Conservation (phyloP, 2,797 vertebrate species). For the Enoplosus armatus region DNA sequence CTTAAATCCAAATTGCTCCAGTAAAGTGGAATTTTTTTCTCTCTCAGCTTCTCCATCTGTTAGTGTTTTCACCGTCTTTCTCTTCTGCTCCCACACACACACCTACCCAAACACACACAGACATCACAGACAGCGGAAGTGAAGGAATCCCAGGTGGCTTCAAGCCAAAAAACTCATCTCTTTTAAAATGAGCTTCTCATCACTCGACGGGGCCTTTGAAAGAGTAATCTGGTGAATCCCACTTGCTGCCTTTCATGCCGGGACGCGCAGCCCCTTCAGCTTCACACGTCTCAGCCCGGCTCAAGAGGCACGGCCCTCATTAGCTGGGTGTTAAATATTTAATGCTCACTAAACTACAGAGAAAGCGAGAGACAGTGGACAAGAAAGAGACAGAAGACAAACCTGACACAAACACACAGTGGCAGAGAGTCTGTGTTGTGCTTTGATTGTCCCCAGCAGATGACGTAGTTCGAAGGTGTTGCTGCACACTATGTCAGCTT, state of each 20-base stretch:
- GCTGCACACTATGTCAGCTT: not conserved
- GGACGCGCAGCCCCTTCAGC: constrained; percentile 27
- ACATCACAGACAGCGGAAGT: constrained; percentile 14
- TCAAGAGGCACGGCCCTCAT: constrained; percentile 54
- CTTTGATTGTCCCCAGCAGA: constrained; percentile 17
- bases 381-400: constrained; percentile 23
- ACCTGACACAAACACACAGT: constrained; percentile 20
- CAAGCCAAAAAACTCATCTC: constrained; percentile 5
- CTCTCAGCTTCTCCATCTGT: not conserved
- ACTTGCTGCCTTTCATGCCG: constrained; percentile 47
- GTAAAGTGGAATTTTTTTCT: not conserved
- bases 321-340: constrained; percentile 75
- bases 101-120: constrained; percentile 1
- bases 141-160: constrained; percentile 22
- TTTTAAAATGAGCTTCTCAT: constrained; percentile 38
- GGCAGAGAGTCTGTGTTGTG: constrained; percentile 1
- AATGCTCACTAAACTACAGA: constrained; percentile 59
- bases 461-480: constrained; percentile 4
- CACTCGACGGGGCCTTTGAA: constrained; percentile 37
- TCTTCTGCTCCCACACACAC: not conserved
- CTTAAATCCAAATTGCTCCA: not conserved
- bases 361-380: constrained; percentile 29
- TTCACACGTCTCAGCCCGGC: constrained; percentile 39
- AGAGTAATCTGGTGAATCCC: constrained; percentile 48
- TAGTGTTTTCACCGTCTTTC: not conserved